Evolutionary conservation across 2,797 vertebrate genomes (phyloP), one percentile per base, ranked within the genome.

Genomic region (Echiichthys vipera): DNA sequence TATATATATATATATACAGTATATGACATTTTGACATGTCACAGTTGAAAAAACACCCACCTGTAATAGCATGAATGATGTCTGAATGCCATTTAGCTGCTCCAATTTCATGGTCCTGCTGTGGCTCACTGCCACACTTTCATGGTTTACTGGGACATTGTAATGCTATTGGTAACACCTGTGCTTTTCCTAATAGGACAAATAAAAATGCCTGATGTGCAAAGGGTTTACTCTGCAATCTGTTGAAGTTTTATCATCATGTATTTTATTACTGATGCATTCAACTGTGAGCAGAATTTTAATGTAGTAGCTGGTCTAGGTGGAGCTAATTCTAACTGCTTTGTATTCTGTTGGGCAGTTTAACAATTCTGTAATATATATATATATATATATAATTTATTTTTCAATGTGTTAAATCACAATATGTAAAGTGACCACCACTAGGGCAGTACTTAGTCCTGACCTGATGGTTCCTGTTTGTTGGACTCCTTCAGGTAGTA

Each of bases 401-500:
- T n/a, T n/a, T n/a, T n/a, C n/a, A n/a, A 0, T 29, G 11, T 13
- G 17, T 20, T 18, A 24, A 36, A 55, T 46, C 47, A 15, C 14
- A 25, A 30, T 30, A 51, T n/a, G 18, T 53, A 37, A 25, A 37
- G 13, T 10, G 7, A 22, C 7, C 40, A 5, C 3, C 22, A 13
- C 5, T 30, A 13, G 29, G 36, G 25, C 5, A 8, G 20, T 7
- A 6, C 37, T 27, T 9, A 10, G 54, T 32, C 6, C 90, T 92
- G 69, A 99, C 98, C 98, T 96, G 97, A 94, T 0, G 98, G 98
- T 78, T 99, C 96, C 90, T 97, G 97, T 82, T 96, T 96, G 91
- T 97, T 95, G 2, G 98, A 98, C 95, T 99, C 97, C 92, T 98
- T 98, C 88, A 99, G 95, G 92, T 99, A 99, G 94, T 96, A 93